Evolutionary conservation across 1,140 invertebrate species (phyloP), one percentile per base, ranked within the genome.

Genomic region (Heterodera carotae): DNA sequence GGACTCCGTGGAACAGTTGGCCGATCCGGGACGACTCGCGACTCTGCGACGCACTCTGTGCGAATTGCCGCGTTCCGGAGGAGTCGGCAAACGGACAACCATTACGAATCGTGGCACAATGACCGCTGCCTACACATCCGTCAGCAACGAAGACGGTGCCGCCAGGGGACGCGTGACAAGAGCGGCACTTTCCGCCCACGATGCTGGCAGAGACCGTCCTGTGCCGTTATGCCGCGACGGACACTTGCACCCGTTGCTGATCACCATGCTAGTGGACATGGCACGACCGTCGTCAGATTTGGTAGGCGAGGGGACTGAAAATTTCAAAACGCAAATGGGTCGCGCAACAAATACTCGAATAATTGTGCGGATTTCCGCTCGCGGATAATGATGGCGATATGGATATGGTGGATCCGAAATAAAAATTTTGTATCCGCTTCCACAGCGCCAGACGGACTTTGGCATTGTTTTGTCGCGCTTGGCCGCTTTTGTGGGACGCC

Each of bases 211-310:
- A 10, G 60, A 78, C 31, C 73, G 75, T 10, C 69, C 82, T 68
- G 59, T 71, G 5, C 79, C 85, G 18, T 53, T 85, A 12, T 85
- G 84, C 69, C 81, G 70, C 25, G 84, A 85, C 72, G 84, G 84
- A 70, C 80, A 84, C 71, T 36, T 78, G 60, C 81, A 81, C 31
- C 83, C 84, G 27, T 85, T 81, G 76, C 75, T 86, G 15, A 69
- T 85, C 15, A 85, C 80, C 62, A 48, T 85, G 31, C 53, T 85
- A 25, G 70, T 86, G 53, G 84, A 85, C 71, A 66, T 86, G 29
- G 85, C 82, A 48, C 76, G 76, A 8, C 56, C 84, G 67, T 66
- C 84, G 70, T 66, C 84, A 29, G 48, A 79, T 5, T 22, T 74
- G 33, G 43, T 71, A 56, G 81, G 79, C 22, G 39, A 18, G 69